phyloP scores from a whole-genome alignment of 2,113 vertebrate species.

The Mustela lutreola region DNA sequence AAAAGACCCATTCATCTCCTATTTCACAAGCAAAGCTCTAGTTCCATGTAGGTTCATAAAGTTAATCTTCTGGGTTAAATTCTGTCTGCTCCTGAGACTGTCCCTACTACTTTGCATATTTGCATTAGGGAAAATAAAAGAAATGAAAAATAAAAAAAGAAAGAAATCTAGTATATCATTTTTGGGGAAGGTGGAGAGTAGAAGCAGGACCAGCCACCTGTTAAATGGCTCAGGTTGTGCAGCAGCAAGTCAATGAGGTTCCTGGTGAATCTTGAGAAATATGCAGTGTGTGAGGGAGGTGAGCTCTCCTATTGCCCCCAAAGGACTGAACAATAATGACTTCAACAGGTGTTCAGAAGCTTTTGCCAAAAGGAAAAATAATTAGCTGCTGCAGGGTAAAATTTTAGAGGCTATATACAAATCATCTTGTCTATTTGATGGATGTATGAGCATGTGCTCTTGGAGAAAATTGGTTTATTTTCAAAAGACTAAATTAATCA shows the following conservation, averaged over 20 bases:
- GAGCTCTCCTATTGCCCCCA: slow-evolving; percentile 22
- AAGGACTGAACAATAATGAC: slow-evolving; percentile 61
- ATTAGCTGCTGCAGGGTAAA: slow-evolving; percentile 61
- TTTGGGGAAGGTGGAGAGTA: neutral
- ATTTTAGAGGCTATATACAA: slow-evolving; percentile 67
- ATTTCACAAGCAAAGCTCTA: slow-evolving; percentile 34
- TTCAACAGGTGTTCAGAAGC: slow-evolving; percentile 71
- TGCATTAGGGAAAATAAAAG: neutral
- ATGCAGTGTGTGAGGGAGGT: slow-evolving; percentile 31
- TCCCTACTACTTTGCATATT: slow-evolving; percentile 10
- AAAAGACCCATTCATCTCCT: neutral
- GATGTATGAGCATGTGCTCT: slow-evolving; percentile 57
- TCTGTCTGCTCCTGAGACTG: neutral
- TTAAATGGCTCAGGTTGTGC: neutral
- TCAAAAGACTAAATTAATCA: slow-evolving; percentile 71
- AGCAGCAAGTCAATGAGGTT: neutral
- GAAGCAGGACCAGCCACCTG: slow-evolving; percentile 9
- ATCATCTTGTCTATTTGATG: slow-evolving; percentile 76
- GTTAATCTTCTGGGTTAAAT: neutral
- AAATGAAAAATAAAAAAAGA: neutral
- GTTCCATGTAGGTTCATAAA: neutral
- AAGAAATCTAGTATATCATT: neutral
- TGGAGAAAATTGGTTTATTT: slow-evolving; percentile 72
- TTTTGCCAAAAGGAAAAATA: slow-evolving; percentile 79
- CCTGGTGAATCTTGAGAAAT: slow-evolving; percentile 61